Conservation (phyloP, 2,797 vertebrate species). For the Anguilla pacifica region DNA sequence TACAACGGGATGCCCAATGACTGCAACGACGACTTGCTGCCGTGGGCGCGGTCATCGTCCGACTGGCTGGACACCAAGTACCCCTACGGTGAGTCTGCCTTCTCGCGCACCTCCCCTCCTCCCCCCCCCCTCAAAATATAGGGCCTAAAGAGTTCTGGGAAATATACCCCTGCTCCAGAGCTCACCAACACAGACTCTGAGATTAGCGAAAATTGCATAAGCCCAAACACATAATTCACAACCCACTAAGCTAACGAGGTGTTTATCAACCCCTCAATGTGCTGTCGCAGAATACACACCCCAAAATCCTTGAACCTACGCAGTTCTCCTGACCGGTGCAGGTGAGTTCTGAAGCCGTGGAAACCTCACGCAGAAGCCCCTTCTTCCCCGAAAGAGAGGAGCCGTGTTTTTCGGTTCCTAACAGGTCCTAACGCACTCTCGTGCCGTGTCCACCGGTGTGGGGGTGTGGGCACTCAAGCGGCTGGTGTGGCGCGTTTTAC, state of each 20-base stretch:
- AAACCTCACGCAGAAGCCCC: conserved; percentile 23
- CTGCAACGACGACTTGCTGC: conserved; percentile 86
- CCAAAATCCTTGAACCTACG: too few species aligned
- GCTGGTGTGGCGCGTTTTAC: background rate
- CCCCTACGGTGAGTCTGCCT: conserved; percentile 76
- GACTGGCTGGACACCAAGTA: conserved; percentile 88
- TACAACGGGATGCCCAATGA: conserved; percentile 98
- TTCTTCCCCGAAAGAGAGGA: background rate
- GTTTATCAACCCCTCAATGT: too few species aligned
- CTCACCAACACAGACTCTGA: too few species aligned
- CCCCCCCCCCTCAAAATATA: background rate
- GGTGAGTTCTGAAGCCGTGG: too few species aligned
- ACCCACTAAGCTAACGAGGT: too few species aligned
- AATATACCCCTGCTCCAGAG: too few species aligned
- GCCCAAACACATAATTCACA: too few species aligned
- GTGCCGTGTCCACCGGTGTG: background rate
- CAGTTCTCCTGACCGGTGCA: too few species aligned
- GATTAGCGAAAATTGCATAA: too few species aligned
- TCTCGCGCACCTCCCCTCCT: too few species aligned
- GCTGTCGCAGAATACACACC: too few species aligned
- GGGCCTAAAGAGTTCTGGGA: background rate
- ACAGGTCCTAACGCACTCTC: background rate
- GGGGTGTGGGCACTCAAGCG: background rate
- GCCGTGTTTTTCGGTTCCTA: background rate
- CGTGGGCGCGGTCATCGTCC: conserved; percentile 82